Percentiles rank a stretch among this genome's conserved stretches.
Evolutionary conservation across 1,140 invertebrate genomes (phyloP).

Genomic region (Dermatophagoides farinae): DNA sequence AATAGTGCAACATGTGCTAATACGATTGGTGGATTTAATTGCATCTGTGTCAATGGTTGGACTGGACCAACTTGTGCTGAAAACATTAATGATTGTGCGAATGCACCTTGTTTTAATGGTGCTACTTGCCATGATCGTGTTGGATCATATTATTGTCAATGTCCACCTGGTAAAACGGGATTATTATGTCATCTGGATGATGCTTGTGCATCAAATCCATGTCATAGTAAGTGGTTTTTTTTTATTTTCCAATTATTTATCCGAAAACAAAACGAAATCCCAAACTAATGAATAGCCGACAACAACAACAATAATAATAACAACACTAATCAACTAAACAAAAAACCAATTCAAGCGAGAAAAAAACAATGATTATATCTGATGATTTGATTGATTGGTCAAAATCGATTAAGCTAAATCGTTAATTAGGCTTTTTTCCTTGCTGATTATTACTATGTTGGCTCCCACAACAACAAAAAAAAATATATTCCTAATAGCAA

Average conservation of each 20-base stretch:
- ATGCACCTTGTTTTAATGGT: constrained; percentile 81
- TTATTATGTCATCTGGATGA: constrained; percentile 81
- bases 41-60: constrained; percentile 92
- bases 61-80: constrained; percentile 68
- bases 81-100: constrained; percentile 82
- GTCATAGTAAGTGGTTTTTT: constrained; percentile 35
- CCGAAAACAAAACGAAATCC: too few relatives aligned
- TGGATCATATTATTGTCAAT: constrained; percentile 81
- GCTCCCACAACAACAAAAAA: too few relatives aligned
- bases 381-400: neutral
- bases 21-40: constrained; percentile 65
- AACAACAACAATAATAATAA: too few relatives aligned
- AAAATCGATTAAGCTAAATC: neutral
- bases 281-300: too few relatives aligned
- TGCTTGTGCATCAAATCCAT: constrained; percentile 87
- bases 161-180: constrained; percentile 84
- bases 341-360: neutral
- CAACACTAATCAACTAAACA: neutral
- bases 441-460: too few relatives aligned
- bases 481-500: too few relatives aligned
- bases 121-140: constrained; percentile 88
- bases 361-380: neutral
- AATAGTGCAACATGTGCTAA: constrained; percentile 89
- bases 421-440: too few relatives aligned
- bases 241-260: neutral